Evolutionary conservation across 2,797 vertebrate species (phyloP), one percentile per base, ranked within the genome.

Genomic region (Leucoraja ocellata): DNA sequence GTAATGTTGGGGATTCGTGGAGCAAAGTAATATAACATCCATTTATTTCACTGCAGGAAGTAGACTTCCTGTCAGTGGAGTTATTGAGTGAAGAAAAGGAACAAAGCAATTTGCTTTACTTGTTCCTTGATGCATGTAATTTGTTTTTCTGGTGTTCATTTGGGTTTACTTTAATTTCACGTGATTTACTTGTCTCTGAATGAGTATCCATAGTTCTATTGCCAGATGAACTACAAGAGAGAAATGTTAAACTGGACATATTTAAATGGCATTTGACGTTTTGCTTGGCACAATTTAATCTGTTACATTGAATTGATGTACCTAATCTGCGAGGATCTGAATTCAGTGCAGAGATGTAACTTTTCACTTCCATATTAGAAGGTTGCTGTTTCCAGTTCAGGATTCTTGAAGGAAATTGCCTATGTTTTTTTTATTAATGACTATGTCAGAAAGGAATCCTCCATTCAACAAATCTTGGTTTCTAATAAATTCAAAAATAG

Each of bases 21-120:
- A 54, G 84, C n/a, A 76, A 92, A 76, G 39, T 92, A 92, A 73
- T 58, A 68, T 92, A 39, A 13, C 90, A 46, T 76, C 90, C 73
- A 76, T 92, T 68, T 73, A 39, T 92, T 92, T 8, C 39, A 54
- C 39, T 92, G 13, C 39, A 92, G 71, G 90, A 54, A 46, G 46
- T 91, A 74, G 36, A 9, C 39, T 73, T 46, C 71, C 68, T 91
- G 90, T 74, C 28, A 76, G 61, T 88, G 84, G n/a, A 36, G 61
- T 63, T 88, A 16, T 61, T 65, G 84, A 88, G 84, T 88, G 63
- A 88, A 68, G n/a, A 68, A 68, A 36, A 4, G 32, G n/a, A 88
- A 65, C 4, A 63, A 88, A 88, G n/a, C 28, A 88, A 32, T 36
- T 88, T 88, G n/a, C 68, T 88, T 46, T 65, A 68, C 84, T 63